Base-by-base conservation (phyloP, 2,888 invertebrate species). In the Coecobrya sp. region DNA sequence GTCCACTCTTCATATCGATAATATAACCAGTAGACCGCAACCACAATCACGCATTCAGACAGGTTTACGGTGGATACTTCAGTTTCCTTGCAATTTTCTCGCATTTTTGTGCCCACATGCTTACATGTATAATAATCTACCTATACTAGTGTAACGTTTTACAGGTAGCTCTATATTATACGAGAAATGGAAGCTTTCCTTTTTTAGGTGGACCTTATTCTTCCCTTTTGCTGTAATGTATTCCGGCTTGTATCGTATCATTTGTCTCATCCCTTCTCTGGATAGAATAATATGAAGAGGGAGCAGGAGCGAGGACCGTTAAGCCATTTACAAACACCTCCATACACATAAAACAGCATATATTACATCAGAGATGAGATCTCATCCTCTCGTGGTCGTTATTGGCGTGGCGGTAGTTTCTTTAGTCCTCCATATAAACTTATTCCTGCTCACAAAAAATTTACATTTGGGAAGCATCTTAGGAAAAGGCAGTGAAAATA, bases 1-100 rank as follows among this genome's bases (percentile, higher is more conserved):
- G 91, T 91, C 91, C 91, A 81, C 86, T 82, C 91, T 84, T 91
- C 82, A 91, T 91, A 91, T 91, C 87, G 62, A 87, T 87, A 87
- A 91, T 91, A 91, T 62, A 86, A 59, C 91, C 82, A 79, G 70
- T 55, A 79, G 52, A 79, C 79, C 27, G 30, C 79, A 36, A 82
- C 82, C 70, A 82, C 82, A 82, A 70, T 87, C 73, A 70, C 70
- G 55, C 82, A 86, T 86, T 87, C 82, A 70, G 91, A 87, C 87
- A 82, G 73, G 82, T 91, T 91, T 91, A 91, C 82, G 82, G 87
- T 42, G 42, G 86, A 91, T 87, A 87, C 82, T 91, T 86, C 70
- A 91, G 55, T 36, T 91, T 86, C 55, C 59, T 84, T 59, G 82
- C 86, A 86, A 86, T 87, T 84, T 92, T 76, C 84, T 92, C 68